Evolutionary conservation across 1,140 invertebrate species (phyloP), one percentile per base, ranked within the genome.

Genomic region (Anthonomus grandis): DNA sequence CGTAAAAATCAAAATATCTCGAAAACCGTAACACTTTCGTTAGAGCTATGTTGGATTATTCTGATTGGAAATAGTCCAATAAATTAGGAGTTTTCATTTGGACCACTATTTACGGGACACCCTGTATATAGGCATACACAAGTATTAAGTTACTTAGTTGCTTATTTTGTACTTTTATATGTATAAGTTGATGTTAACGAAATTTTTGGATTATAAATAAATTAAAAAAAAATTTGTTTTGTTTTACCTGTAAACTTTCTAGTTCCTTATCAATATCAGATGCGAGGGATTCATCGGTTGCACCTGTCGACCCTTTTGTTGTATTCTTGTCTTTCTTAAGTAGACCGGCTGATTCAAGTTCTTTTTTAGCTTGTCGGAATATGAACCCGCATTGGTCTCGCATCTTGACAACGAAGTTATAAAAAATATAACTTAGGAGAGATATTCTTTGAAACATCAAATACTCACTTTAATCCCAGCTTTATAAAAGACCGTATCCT

Each of bases 401-500:
- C 83, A 97, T 87, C 66, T 58, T 4, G 38, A 17, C 38, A 41
- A 41, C 10, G 8, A 31, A 8, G 12, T 22, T 2, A 2, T 12
- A 21, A 46, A 46, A 21, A 45, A 45, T 21, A 12, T 22, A 13
- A 10, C 17, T 41, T 41, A 17, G 38, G n/a, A n/a, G 8, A 41
- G 1, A 1, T 17, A n/a, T 13, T 1, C 10, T 41, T 13, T 12
- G 18, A 17, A 4, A 3, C 12, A n/a, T 13, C 8, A 12, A 9
- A 12, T 1, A 27, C 12, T 6, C 46, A 63, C 59, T 48, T 62
- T 57, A 39, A 60, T 57, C 1, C 37, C 59, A 12, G 53, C 53
- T 22, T 48, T 77, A 58, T 85, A 83, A 67, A 88, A 89, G 61
- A 91, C 86, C 0, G 94, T 97, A 64, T 95, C 93, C 73, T 93